A percentile compares a stretch with the other conserved stretches of the same genome.
phyloP scores from a whole-genome alignment of 2,113 vertebrate species.

The Megaptera novaeangliae region DNA sequence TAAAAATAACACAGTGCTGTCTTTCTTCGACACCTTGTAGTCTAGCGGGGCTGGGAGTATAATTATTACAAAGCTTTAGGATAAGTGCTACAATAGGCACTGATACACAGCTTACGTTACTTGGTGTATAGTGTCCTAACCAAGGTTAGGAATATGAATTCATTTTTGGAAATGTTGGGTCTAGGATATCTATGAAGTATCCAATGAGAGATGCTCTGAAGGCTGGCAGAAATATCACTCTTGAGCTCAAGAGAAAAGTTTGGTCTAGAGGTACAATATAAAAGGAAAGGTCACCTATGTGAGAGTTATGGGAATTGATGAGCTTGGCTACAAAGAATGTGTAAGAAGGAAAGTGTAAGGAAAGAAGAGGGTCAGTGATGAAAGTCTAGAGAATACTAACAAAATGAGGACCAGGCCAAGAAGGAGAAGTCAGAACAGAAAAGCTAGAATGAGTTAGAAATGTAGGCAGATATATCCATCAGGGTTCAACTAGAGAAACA shows the following conservation, averaged over 20 bases:
- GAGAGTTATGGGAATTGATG: background rate
- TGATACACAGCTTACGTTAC: background rate
- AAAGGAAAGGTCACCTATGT: background rate
- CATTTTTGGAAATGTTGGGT: background rate
- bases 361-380: background rate
- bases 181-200: background rate
- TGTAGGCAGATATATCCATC: background rate
- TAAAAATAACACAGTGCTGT: background rate
- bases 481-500: background rate
- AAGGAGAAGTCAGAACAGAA: background rate
- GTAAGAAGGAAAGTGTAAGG: background rate
- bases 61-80: constrained; percentile 4
- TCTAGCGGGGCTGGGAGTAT: background rate
- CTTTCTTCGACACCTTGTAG: background rate
- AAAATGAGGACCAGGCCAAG: background rate
- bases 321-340: background rate
- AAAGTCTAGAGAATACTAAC: background rate
- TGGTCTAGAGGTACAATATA: background rate
- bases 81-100: background rate
- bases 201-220: constrained; percentile 1
- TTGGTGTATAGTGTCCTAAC: background rate
- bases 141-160: background rate
- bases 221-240: background rate
- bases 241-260: background rate
- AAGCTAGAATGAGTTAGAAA: background rate